Evolutionary conservation across 2,888 invertebrate genomes (phyloP).

Genomic region (Rhingia campestris): DNA sequence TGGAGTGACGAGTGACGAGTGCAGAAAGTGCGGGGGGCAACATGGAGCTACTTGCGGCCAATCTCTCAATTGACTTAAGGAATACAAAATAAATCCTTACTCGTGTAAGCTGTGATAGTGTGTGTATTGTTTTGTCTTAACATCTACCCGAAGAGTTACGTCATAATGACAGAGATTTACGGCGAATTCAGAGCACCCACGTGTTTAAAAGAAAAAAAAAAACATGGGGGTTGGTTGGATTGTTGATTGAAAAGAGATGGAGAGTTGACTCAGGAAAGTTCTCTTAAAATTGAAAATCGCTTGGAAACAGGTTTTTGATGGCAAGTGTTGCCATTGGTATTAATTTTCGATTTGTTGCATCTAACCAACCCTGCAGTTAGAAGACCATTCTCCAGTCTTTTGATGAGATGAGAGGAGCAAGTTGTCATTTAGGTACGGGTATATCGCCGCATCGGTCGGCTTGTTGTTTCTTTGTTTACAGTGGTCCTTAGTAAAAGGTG

Average conservation of each 20-base stretch:
- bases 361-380: too few species aligned
- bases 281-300: conserved; percentile 1
- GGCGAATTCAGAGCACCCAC: conserved; percentile 60
- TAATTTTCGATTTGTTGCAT: neutral
- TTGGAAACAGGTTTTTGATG: too few species aligned
- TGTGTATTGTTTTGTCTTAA: neutral
- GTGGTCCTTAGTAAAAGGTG: too few species aligned
- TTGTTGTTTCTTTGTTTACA: too few species aligned
- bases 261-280: neutral
- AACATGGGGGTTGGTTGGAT: too few species aligned
- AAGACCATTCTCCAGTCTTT: too few species aligned
- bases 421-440: too few species aligned
- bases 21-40: too few species aligned
- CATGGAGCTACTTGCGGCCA: conserved; percentile 19
- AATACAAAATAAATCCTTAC: conserved; percentile 28
- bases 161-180: conserved; percentile 23
- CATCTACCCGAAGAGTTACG: conserved; percentile 31
- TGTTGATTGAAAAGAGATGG: too few species aligned
- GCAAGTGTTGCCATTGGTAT: conserved; percentile 5
- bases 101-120: conserved; percentile 13
- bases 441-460: too few species aligned
- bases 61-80: conserved; percentile 33
- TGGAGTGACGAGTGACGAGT: too few species aligned
- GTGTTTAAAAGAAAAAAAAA: conserved; percentile 12
- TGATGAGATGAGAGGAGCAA: too few species aligned